These are phyloP conservation scores for Ceratothoa steindachneri DNA, from an alignment of 2,888 invertebrate species.

Conservation along the genomic window DNA sequence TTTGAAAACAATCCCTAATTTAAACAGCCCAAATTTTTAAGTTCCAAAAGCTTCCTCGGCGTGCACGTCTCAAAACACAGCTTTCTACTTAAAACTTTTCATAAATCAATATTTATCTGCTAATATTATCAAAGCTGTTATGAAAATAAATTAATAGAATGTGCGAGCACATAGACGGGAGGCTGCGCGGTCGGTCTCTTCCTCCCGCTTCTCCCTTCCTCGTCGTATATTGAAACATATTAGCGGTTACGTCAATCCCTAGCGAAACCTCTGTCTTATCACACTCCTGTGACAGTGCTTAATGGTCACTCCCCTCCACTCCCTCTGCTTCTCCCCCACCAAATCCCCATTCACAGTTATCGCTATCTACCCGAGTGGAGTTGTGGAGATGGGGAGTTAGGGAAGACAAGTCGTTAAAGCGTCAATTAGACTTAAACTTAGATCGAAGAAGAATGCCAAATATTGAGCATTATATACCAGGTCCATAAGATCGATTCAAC, in stretches of 20 bases:
- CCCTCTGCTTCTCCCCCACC: neutral
- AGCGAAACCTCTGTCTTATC: neutral
- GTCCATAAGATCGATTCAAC: neutral
- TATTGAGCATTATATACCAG: neutral
- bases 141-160: neutral
- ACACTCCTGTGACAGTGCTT: slow-evolving; percentile 9
- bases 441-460: neutral
- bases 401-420: slow-evolving; percentile 10
- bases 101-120: slow-evolving; percentile 7
- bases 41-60: too few species aligned
- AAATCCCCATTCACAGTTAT: slow-evolving; percentile 1
- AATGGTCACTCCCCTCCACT: slow-evolving; percentile 10
- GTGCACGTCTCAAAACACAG: neutral
- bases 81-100: neutral
- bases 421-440: slow-evolving; percentile 4
- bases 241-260: neutral
- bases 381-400: neutral
- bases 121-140: slow-evolving; percentile 8
- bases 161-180: too few species aligned
- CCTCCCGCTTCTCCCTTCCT: too few species aligned
- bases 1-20: neutral
- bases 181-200: too few species aligned
- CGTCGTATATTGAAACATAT: slow-evolving; percentile 5
- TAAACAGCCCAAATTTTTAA: too few species aligned
- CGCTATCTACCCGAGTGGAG: slow-evolving; percentile 1